Percentiles rank a stretch among this genome's conserved stretches.
Conservation (phyloP, 2,113 vertebrate genomes). For the Pseudopodoces humilis region DNA sequence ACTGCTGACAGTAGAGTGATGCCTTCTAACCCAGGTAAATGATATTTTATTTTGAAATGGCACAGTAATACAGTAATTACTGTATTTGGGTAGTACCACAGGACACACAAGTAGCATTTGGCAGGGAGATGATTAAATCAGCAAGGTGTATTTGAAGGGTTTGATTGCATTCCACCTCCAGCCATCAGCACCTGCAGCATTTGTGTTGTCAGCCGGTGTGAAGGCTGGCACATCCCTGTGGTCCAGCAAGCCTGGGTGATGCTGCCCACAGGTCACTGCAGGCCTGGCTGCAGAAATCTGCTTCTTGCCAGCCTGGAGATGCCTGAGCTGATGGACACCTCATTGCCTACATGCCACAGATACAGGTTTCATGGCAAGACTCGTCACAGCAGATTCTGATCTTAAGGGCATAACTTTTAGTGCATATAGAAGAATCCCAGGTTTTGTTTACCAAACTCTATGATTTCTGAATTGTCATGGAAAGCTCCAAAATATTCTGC, state of each 20-base stretch:
- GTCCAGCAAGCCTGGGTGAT: background rate
- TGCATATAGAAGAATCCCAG: background rate
- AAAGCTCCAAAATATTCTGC: background rate
- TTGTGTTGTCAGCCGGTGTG: background rate
- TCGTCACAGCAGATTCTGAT: background rate
- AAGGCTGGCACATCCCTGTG: background rate
- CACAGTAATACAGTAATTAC: constrained; percentile 33
- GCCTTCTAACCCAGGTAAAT: constrained; percentile 54
- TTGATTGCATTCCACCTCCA: constrained; percentile 58
- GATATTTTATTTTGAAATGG: constrained; percentile 49
- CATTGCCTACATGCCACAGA: background rate
- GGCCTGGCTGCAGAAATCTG: background rate
- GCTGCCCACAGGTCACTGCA: background rate
- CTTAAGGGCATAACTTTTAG: background rate
- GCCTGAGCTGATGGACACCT: background rate
- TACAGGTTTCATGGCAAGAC: background rate
- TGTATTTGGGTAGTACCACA: constrained; percentile 30
- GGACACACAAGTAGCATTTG: constrained; percentile 33
- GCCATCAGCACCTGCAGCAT: constrained; percentile 10
- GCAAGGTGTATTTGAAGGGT: constrained; percentile 65
- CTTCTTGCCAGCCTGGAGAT: background rate
- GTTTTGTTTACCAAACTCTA: background rate
- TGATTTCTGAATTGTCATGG: background rate
- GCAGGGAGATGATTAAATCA: constrained; percentile 70
- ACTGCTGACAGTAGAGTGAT: constrained; percentile 54